Percentiles rank a stretch among this genome's conserved stretches.
These are phyloP conservation scores for Xenotilapia longispinis DNA, from an alignment of 2,113 vertebrate species.

Conservation along the genomic window DNA sequence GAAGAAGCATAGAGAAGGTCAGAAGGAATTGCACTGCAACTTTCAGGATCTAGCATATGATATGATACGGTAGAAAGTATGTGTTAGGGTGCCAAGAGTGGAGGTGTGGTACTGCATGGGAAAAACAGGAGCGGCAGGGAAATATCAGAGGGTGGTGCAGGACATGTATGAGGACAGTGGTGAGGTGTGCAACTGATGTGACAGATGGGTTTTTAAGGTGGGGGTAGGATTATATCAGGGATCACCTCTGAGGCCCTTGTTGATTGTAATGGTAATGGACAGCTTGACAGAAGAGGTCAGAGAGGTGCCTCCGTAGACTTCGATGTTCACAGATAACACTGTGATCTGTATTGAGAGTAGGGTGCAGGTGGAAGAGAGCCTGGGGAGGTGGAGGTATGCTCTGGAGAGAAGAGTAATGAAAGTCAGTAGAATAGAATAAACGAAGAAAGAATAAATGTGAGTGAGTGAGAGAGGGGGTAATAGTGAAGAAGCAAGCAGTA, in stretches of 20 bases:
- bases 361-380: background rate
- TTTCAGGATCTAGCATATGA: background rate
- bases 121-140: background rate
- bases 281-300: background rate
- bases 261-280: background rate
- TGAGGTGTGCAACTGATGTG: background rate
- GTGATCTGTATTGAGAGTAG: background rate
- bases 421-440: background rate
- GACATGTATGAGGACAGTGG: background rate
- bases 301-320: background rate
- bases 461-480: background rate
- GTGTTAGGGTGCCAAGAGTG: background rate
- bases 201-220: background rate
- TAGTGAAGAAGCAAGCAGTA: background rate
- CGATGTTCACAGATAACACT: background rate
- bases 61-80: background rate
- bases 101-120: background rate
- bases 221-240: background rate
- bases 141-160: too few relatives aligned
- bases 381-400: background rate
- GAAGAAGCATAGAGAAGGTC: background rate
- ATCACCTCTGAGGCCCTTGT: background rate
- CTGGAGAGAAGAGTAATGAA: background rate
- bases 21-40: background rate
- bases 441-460: background rate